Conservation (phyloP, 2,888 invertebrate species). For the Hydraecia micacea region DNA sequence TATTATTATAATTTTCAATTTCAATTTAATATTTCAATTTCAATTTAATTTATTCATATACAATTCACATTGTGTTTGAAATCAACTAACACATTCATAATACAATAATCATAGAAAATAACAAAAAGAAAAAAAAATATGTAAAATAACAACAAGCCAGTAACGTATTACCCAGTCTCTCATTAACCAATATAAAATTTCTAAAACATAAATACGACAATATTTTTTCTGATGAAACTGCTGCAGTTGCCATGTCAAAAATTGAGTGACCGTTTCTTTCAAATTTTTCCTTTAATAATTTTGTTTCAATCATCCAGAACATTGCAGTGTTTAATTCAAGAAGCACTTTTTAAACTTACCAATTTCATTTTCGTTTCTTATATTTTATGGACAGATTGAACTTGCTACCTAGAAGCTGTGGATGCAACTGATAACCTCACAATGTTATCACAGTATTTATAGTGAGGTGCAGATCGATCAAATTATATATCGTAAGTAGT, state of each 20-base stretch:
- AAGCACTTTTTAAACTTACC: constrained; percentile 67
- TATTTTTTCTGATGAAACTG: background rate
- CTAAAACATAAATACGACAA: background rate
- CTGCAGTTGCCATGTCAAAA: background rate
- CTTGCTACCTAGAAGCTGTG: constrained; percentile 70
- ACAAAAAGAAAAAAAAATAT: too few species aligned
- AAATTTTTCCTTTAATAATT: too few species aligned
- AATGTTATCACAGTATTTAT: constrained; percentile 82
- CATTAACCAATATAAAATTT: too few species aligned
- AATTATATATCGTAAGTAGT: constrained; percentile 80
- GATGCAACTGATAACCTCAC: constrained; percentile 80
- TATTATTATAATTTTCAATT: too few species aligned
- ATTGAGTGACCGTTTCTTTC: too few species aligned
- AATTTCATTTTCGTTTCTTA: constrained; percentile 82
- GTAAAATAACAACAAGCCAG: too few species aligned
- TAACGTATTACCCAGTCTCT: too few species aligned
- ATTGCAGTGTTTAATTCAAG: background rate
- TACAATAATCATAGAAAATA: too few species aligned
- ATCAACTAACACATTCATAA: too few species aligned
- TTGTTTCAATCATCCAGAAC: background rate
- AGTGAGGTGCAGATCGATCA: constrained; percentile 79
- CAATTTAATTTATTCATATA: too few species aligned
- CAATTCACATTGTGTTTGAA: too few species aligned
- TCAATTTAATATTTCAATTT: too few species aligned
- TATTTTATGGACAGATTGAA: constrained; percentile 47